Conservation (phyloP, 1,140 invertebrate species). For the Acyrthosiphon pisum region DNA sequence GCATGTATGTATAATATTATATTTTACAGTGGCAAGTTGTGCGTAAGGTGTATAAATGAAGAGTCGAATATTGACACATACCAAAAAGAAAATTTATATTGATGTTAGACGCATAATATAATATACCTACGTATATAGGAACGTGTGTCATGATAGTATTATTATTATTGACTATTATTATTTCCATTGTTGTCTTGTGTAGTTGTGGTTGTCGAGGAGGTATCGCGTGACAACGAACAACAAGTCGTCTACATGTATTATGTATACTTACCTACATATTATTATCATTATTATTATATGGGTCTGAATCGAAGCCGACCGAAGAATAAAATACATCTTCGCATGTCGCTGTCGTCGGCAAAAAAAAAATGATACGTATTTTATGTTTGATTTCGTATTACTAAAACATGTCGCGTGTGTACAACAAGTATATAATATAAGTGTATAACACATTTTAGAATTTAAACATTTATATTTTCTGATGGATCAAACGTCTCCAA, state of each 20-base stretch:
- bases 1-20: no score
- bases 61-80: neutral
- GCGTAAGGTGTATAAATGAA: neutral
- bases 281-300: neutral
- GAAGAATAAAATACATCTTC: neutral
- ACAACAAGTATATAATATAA: constrained; percentile 12
- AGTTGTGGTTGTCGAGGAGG: neutral
- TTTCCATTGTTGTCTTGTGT: neutral
- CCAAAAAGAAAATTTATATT: neutral
- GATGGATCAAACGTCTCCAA: neutral
- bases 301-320: neutral
- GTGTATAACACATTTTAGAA: neutral
- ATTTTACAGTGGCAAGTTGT: neutral
- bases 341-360: neutral
- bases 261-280: neutral
- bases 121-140: neutral
- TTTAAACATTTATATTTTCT: constrained; percentile 1
- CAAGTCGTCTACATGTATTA: constrained; percentile 16
- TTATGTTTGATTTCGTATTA: neutral
- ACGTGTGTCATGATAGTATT: neutral
- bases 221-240: neutral
- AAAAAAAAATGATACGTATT: neutral
- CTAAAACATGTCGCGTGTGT: neutral
- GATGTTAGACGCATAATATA: neutral
- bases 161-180: constrained; percentile 7